A percentile compares a stretch with the other conserved stretches of the same genome.
These are phyloP conservation scores for Onthophagus taurus DNA, from an alignment of 1,140 invertebrate genomes.

Conservation along the genomic window DNA sequence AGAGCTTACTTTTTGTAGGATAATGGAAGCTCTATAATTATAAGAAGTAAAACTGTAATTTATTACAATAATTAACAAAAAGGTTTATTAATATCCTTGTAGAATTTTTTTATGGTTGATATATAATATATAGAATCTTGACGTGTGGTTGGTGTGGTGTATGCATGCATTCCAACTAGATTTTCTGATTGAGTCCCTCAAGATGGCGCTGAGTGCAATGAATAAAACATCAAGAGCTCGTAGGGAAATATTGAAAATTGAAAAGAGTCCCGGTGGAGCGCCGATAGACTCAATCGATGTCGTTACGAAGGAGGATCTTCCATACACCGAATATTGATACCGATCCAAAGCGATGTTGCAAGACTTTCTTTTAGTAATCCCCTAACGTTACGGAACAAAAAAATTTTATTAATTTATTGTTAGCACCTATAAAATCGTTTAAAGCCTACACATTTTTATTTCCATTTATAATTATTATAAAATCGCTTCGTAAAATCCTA, in stretches of 20 bases:
- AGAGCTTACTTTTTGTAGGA: no score
- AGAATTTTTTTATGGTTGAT: no score
- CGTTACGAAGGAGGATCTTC: constrained; percentile 33
- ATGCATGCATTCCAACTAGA: constrained; percentile 34
- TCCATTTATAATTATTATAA: no score
- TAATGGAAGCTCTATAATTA: no score
- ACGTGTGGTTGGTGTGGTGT: constrained; percentile 18
- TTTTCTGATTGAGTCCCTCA: constrained; percentile 35
- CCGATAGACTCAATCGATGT: constrained; percentile 35
- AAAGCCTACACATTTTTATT: background rate
- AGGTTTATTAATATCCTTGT: no score
- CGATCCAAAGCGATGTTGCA: background rate
- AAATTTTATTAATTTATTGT: background rate
- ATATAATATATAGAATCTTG: no score
- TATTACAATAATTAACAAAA: no score
- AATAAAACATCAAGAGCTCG: constrained; percentile 38
- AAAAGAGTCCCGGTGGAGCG: constrained; percentile 34
- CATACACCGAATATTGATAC: constrained; percentile 26
- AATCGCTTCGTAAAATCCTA: no score
- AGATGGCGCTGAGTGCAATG: constrained; percentile 37
- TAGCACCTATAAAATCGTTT: background rate
- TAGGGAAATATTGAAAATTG: constrained; percentile 38
- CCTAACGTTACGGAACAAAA: no score
- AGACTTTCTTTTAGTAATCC: background rate
- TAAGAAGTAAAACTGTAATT: no score